A percentile compares a stretch with the other conserved stretches of the same genome.
These are phyloP conservation scores for Cricetomys ansorgei DNA, from an alignment of 2,113 vertebrate genomes.

Conservation along the genomic window DNA sequence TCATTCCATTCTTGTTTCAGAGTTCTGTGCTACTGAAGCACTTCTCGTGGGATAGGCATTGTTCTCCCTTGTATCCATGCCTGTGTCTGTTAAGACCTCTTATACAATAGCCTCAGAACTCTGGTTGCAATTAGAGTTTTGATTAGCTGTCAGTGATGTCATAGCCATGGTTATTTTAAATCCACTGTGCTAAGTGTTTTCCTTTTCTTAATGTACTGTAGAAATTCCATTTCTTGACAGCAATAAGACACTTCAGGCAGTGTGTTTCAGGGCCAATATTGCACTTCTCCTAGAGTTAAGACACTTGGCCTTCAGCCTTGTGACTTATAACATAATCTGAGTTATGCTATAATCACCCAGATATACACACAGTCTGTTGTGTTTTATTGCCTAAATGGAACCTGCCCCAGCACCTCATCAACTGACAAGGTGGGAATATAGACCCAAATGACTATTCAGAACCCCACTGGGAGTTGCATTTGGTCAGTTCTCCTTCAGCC, in stretches of 20 bases:
- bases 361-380: conserved; percentile 84
- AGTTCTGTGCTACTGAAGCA: conserved; percentile 65
- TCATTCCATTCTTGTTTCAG: not conserved
- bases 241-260: conserved; percentile 82
- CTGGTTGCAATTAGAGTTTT: conserved; percentile 84
- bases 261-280: conserved; percentile 83
- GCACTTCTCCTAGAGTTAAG: conserved; percentile 81
- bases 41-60: conserved; percentile 26
- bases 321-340: conserved; percentile 83
- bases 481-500: conserved; percentile 83
- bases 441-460: conserved; percentile 80
- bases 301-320: conserved; percentile 85
- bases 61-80: conserved; percentile 42
- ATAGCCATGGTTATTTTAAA: conserved; percentile 85
- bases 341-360: conserved; percentile 83
- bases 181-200: conserved; percentile 84
- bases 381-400: conserved; percentile 86
- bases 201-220: conserved; percentile 86
- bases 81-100: conserved; percentile 73
- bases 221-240: conserved; percentile 87
- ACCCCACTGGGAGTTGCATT: conserved; percentile 82
- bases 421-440: conserved; percentile 83
- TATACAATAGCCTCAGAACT: conserved; percentile 78
- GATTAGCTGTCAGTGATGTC: conserved; percentile 88
- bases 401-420: conserved; percentile 81